phyloP scores from a whole-genome alignment of 2,797 vertebrate genomes.

The Brachymystax lenok region DNA sequence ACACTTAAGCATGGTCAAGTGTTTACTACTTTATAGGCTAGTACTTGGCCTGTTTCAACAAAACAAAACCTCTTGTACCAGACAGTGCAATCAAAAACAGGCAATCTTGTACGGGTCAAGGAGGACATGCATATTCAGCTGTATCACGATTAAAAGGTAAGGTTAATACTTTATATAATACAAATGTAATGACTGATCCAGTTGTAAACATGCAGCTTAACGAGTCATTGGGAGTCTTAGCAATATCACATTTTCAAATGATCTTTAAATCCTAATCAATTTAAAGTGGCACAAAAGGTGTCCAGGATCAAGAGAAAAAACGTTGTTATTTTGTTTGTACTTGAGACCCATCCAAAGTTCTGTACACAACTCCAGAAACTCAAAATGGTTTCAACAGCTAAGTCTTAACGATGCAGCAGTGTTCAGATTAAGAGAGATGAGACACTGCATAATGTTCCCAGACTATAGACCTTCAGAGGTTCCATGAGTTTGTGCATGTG shows the following conservation, averaged over 20 bases:
- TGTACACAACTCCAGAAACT: constrained; percentile 1
- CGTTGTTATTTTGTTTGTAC: neutral
- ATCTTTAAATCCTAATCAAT: neutral
- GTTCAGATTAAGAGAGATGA: constrained; percentile 19
- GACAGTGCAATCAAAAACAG: too few species aligned
- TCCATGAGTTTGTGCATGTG: constrained; percentile 20
- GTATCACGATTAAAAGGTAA: too few species aligned
- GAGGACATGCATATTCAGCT: too few species aligned
- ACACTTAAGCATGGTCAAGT: too few species aligned
- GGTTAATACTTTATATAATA: too few species aligned
- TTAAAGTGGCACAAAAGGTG: neutral
- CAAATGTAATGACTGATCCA: neutral
- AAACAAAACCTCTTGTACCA: too few species aligned
- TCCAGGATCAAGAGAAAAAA: neutral
- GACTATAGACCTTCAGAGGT: constrained; percentile 15
- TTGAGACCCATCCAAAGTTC: neutral
- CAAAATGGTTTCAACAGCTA: neutral
- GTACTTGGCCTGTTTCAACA: too few species aligned
- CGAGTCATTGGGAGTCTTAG: too few species aligned
- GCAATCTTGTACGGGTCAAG: too few species aligned
- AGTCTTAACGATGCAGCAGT: neutral
- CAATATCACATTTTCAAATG: too few species aligned
- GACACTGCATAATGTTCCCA: neutral
- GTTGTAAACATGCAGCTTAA: neutral
- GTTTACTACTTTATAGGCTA: too few species aligned